Conservation (phyloP, 2,888 invertebrate genomes). For the Mythimna albipuncta region DNA sequence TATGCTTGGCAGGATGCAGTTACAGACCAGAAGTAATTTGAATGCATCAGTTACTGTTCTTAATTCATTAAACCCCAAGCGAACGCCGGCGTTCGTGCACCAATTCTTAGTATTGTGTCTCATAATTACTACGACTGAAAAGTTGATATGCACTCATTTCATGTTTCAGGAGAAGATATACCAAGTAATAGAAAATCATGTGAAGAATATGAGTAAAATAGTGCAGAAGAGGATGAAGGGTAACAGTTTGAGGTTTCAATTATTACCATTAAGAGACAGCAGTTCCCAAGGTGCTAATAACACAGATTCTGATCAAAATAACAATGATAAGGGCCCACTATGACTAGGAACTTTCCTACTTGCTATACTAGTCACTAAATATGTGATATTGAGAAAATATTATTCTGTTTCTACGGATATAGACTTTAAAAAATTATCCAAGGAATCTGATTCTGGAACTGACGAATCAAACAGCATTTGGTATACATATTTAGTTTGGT, state of each 20-base stretch:
- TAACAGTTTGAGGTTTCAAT: constrained; percentile 91
- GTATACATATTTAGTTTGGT: constrained; percentile 35
- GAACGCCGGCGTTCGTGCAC: no score
- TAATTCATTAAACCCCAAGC: not conserved
- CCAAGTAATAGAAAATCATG: constrained; percentile 88
- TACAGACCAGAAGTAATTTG: not conserved
- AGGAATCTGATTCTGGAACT: constrained; percentile 34
- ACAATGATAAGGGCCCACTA: constrained; percentile 78
- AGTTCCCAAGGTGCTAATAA: constrained; percentile 64
- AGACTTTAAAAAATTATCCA: constrained; percentile 27
- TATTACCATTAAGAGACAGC: constrained; percentile 86
- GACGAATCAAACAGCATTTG: constrained; percentile 51
- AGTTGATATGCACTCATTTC: constrained; percentile 4
- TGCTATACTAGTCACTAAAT: constrained; percentile 77
- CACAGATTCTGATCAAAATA: constrained; percentile 63
- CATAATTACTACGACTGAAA: no score
- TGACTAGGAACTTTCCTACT: constrained; percentile 82
- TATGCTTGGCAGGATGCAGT: not conserved
- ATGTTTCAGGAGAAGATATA: constrained; percentile 91
- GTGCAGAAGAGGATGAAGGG: constrained; percentile 92
- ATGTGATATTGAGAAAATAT: constrained; percentile 77
- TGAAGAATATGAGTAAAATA: constrained; percentile 88
- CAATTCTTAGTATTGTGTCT: no score
- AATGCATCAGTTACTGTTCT: not conserved
- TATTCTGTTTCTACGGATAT: constrained; percentile 65